Conservation (phyloP, 2,888 invertebrate species). For the Protophormia terraenovae region DNA sequence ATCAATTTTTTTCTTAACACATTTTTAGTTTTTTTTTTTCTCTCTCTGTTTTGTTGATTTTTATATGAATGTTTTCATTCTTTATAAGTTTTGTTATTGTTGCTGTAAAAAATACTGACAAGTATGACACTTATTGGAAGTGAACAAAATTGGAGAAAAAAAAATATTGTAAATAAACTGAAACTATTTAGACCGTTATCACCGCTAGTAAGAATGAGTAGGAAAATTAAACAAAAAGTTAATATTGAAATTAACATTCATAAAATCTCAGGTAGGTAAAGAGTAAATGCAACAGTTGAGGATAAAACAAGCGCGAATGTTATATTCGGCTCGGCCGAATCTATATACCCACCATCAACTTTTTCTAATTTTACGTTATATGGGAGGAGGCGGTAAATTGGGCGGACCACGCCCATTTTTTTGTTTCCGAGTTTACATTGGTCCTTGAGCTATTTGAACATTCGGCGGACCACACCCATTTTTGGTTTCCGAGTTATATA, state of each 20-base stretch:
- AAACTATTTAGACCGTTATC: constrained; percentile 54
- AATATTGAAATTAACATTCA: constrained; percentile 35
- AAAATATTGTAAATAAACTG: neutral
- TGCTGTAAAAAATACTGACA: constrained; percentile 36
- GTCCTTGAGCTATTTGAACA: too few species aligned
- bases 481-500: too few species aligned
- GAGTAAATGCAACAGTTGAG: neutral
- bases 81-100: constrained; percentile 11
- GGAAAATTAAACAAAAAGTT: constrained; percentile 10
- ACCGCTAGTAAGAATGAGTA: constrained; percentile 15
- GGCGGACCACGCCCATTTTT: too few species aligned
- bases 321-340: too few species aligned
- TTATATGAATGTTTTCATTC: constrained; percentile 10
- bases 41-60: neutral
- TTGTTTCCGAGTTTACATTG: too few species aligned
- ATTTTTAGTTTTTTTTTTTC: constrained; percentile 7
- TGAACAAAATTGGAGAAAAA: neutral
- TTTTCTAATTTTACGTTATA: too few species aligned
- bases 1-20: constrained; percentile 67
- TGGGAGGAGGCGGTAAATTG: too few species aligned
- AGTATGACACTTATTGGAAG: constrained; percentile 60
- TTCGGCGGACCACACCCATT: too few species aligned
- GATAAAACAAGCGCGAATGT: neutral
- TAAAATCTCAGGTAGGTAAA: neutral
- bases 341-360: neutral